These are phyloP conservation scores for Ianthella basta DNA, from an alignment of 37 sponge, comb jelly and placozoan genomes.

Conservation along the genomic window DNA sequence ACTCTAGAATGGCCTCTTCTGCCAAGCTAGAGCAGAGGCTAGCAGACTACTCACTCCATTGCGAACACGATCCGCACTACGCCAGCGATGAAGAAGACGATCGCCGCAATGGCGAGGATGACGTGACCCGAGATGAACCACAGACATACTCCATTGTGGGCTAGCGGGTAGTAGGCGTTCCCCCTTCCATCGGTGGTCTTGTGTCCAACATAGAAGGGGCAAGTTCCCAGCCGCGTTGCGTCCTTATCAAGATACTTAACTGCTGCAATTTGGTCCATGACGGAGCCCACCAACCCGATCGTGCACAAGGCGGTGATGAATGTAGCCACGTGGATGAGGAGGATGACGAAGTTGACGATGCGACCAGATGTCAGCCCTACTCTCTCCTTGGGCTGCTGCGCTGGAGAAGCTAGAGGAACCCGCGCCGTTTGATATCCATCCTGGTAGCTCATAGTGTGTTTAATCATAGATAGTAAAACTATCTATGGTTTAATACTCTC, in stretches of 20 bases:
- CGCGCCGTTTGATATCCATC: too few species aligned
- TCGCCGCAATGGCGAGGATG: constrained; percentile 17
- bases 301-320: constrained; percentile 47
- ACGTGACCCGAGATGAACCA: constrained; percentile 15
- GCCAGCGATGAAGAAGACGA: constrained; percentile 41
- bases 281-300: constrained; percentile 41
- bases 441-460: too few species aligned
- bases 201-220: constrained; percentile 14
- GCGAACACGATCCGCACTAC: constrained; percentile 43
- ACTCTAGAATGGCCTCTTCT: too few species aligned
- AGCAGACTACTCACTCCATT: constrained; percentile 54
- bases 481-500: too few species aligned
- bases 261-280: neutral
- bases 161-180: neutral
- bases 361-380: constrained; percentile 51
- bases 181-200: neutral
- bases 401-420: too few species aligned
- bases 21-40: too few species aligned
- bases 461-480: too few species aligned
- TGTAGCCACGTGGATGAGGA: constrained; percentile 36
- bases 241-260: neutral
- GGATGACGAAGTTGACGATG: constrained; percentile 44
- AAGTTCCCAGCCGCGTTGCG: neutral
- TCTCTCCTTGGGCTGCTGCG: neutral
- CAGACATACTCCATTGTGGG: constrained; percentile 28